phyloP scores from a whole-genome alignment of 1,140 invertebrate genomes.

The Dermatophagoides farinae region DNA sequence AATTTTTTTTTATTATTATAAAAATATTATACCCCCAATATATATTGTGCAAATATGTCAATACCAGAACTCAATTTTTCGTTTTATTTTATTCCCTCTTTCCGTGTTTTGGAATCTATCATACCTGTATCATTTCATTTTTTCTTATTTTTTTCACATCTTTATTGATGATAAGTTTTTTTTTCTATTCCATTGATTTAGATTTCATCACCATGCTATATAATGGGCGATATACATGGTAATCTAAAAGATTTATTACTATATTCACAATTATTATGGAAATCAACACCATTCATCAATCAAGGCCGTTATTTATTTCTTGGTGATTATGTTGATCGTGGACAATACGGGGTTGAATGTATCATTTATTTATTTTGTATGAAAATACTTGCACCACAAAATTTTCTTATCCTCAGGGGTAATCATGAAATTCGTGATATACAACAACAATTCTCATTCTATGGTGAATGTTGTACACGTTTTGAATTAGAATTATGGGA shows the following conservation, averaged over 20 bases:
- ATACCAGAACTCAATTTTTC: too few species aligned
- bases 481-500: conserved; percentile 45
- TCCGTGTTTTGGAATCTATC: too few species aligned
- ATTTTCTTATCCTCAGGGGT: conserved; percentile 37
- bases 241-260: conserved; percentile 34
- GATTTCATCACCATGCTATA: conserved; percentile 23
- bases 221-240: conserved; percentile 33
- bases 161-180: too few species aligned
- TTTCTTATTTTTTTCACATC: too few species aligned
- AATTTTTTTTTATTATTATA: too few species aligned
- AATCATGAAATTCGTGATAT: conserved; percentile 42
- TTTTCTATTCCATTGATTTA: conserved; percentile 13
- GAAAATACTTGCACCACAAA: conserved; percentile 37
- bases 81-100: too few species aligned
- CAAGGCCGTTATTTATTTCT: conserved; percentile 36
- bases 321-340: conserved; percentile 46
- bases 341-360: conserved; percentile 34
- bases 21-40: too few species aligned
- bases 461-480: conserved; percentile 39
- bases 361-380: conserved; percentile 36
- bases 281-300: conserved; percentile 30
- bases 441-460: conserved; percentile 48
- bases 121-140: too few species aligned
- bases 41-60: too few species aligned
- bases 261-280: conserved; percentile 38